phyloP scores from a whole-genome alignment of 2,797 vertebrate genomes.

The Cephalopachus bancanus region DNA sequence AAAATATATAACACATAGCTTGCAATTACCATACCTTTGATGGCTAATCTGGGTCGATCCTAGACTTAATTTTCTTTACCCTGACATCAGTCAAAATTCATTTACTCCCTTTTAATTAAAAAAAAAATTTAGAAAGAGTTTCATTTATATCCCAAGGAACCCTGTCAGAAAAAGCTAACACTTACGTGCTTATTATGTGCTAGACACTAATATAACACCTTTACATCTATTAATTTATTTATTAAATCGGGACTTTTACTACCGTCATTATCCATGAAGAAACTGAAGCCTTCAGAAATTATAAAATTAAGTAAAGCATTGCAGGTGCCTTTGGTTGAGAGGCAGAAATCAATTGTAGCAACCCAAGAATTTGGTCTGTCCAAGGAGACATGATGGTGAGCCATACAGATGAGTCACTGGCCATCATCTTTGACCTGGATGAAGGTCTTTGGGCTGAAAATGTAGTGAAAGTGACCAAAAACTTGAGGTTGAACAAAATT shows the following conservation, averaged over 20 bases:
- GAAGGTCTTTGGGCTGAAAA: neutral
- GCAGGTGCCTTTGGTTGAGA: neutral
- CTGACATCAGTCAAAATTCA: neutral
- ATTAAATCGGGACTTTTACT: neutral
- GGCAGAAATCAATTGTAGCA: neutral
- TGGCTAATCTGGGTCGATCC: neutral
- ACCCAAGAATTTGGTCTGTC: neutral
- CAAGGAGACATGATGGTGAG: neutral
- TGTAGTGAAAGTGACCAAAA: neutral
- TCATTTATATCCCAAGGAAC: conserved; percentile 16
- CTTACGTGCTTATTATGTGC: neutral
- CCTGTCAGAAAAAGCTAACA: neutral
- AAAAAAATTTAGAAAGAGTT: neutral
- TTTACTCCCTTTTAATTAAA: neutral
- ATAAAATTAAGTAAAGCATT: neutral
- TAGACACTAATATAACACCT: neutral
- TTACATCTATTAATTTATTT: neutral
- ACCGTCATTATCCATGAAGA: neutral
- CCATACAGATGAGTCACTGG: neutral
- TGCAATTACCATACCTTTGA: neutral
- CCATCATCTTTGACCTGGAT: neutral
- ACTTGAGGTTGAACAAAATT: neutral
- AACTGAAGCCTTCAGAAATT: neutral
- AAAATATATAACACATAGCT: neutral
- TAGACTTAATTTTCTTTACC: neutral